phyloP scores from a whole-genome alignment of 2,888 invertebrate species.

The Neoascia interrupta region DNA sequence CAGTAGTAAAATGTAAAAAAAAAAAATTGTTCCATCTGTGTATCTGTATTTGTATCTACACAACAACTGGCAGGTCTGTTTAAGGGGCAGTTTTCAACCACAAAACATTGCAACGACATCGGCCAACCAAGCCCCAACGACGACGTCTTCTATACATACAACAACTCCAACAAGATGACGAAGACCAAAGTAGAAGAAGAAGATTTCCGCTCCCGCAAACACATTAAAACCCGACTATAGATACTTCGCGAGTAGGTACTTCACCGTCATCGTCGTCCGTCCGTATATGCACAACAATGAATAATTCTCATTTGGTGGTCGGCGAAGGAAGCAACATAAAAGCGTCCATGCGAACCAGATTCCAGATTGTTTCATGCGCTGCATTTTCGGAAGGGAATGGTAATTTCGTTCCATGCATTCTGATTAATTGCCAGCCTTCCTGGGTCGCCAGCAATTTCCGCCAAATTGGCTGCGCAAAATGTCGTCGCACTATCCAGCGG shows the following conservation, averaged over 20 bases:
- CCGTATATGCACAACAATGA: slow-evolving; percentile 62
- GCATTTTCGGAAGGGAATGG: slow-evolving; percentile 65
- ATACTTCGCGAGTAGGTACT: slow-evolving; percentile 20
- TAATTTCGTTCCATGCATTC: slow-evolving; percentile 58
- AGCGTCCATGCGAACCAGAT: slow-evolving; percentile 69
- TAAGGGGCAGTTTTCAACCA: slow-evolving; percentile 63
- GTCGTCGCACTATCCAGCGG: slow-evolving; percentile 19
- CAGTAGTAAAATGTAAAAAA: slow-evolving; percentile 57
- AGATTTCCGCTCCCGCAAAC: slow-evolving; percentile 69
- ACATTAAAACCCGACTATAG: slow-evolving; percentile 55
- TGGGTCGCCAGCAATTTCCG: slow-evolving; percentile 25
- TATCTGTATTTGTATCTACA: slow-evolving; percentile 59
- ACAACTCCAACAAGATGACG: slow-evolving; percentile 3
- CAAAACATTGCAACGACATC: slow-evolving; percentile 63
- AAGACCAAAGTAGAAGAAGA: slow-evolving; percentile 43
- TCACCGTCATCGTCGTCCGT: neutral
- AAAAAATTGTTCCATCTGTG: slow-evolving; percentile 30
- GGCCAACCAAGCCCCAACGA: slow-evolving; percentile 26
- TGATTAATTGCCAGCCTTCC: slow-evolving; percentile 64
- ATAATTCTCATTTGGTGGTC: slow-evolving; percentile 68
- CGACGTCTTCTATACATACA: slow-evolving; percentile 1
- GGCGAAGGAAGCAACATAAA: slow-evolving; percentile 63
- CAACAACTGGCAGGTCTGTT: slow-evolving; percentile 56
- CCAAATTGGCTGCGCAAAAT: slow-evolving; percentile 28
- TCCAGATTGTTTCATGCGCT: slow-evolving; percentile 61